A percentile compares a stretch with the other conserved stretches of the same genome.
Conservation (phyloP, 2,888 invertebrate genomes). For the Siphlonurus alternatus region DNA sequence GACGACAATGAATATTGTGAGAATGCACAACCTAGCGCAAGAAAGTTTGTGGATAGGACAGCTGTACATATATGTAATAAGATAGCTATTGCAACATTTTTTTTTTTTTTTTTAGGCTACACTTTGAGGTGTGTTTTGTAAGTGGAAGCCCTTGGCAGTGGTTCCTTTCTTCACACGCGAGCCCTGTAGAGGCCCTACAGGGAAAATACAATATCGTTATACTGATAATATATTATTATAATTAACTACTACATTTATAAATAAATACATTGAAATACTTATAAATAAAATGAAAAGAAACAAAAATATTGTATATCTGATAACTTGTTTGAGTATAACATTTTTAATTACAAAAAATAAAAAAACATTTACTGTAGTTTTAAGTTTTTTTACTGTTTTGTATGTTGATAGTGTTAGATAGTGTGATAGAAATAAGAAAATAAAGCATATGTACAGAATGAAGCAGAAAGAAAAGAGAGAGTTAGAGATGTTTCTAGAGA, state of each 20-base stretch:
- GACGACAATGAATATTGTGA: too few relatives aligned
- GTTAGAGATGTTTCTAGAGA: too few relatives aligned
- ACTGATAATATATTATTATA: not conserved
- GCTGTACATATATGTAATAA: not conserved
- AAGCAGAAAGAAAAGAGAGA: too few relatives aligned
- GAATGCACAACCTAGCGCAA: too few relatives aligned
- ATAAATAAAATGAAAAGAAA: not conserved
- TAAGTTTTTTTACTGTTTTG: too few relatives aligned
- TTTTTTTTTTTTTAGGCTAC: not conserved
- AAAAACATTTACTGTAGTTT: not conserved
- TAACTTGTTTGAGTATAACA: not conserved
- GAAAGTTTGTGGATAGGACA: too few relatives aligned
- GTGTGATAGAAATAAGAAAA: too few relatives aligned
- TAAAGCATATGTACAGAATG: too few relatives aligned
- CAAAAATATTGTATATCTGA: not conserved
- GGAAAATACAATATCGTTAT: not conserved
- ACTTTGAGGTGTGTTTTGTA: not conserved
- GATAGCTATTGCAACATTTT: too few relatives aligned
- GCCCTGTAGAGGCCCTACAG: slow-evolving; percentile 1
- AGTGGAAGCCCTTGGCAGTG: slow-evolving; percentile 3
- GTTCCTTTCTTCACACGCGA: not conserved
- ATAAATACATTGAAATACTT: not conserved
- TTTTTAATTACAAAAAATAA: not conserved
- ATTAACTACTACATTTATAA: not conserved
- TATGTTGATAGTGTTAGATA: too few relatives aligned